These are phyloP conservation scores for Apis mellifera DNA, from an alignment of 1,140 invertebrate genomes.

Conservation along the genomic window DNA sequence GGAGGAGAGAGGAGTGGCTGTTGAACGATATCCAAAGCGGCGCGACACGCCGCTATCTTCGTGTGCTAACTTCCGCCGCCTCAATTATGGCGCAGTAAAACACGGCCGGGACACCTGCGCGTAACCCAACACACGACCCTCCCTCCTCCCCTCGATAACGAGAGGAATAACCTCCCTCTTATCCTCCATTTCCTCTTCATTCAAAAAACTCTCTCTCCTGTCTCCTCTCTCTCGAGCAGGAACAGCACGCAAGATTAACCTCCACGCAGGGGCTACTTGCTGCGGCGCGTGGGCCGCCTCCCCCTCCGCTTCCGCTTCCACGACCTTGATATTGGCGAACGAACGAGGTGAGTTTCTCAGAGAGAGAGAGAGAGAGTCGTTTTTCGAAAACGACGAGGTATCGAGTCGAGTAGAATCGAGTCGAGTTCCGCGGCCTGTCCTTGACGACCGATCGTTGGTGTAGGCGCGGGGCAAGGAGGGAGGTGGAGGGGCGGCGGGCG, in stretches of 20 bases:
- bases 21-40: background rate
- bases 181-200: too few species aligned
- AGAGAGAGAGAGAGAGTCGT: too few species aligned
- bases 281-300: background rate
- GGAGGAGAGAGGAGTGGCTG: accelerated
- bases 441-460: conserved; percentile 9
- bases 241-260: background rate
- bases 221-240: too few species aligned
- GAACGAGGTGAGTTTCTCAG: too few species aligned
- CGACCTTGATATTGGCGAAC: background rate
- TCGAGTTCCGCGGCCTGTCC: conserved; percentile 14
- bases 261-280: background rate
- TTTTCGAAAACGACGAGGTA: background rate
- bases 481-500: conserved; percentile 62
- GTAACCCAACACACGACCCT: conserved; percentile 59
- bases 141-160: conserved; percentile 66
- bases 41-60: conserved; percentile 59
- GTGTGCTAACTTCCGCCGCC: conserved; percentile 73
- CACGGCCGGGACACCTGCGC: conserved; percentile 74
- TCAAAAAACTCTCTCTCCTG: too few species aligned
- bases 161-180: background rate
- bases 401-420: conserved; percentile 25
- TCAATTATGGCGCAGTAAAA: conserved; percentile 78
- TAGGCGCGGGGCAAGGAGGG: conserved; percentile 6
- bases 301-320: background rate